Conservation (phyloP, 1,140 invertebrate genomes). For the Batillaria attramentaria region DNA sequence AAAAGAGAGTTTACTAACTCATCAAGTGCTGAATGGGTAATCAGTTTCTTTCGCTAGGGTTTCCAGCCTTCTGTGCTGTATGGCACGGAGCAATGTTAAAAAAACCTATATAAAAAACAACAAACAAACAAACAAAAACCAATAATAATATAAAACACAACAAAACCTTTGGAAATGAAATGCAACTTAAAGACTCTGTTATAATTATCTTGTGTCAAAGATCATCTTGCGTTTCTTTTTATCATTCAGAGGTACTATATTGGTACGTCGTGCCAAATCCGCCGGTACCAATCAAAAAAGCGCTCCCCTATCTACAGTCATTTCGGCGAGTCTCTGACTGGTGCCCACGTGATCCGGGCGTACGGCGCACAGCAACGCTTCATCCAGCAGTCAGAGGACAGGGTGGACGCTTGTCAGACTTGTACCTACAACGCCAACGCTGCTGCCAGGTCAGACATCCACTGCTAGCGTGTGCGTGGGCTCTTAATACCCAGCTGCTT, state of each 20-base stretch:
- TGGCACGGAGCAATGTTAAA: too few species aligned
- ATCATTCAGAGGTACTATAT: constrained; percentile 90
- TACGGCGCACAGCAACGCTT: constrained; percentile 73
- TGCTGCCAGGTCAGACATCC: constrained; percentile 51
- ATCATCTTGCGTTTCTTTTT: background rate
- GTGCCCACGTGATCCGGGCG: constrained; percentile 74
- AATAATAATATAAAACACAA: too few species aligned
- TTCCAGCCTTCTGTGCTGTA: too few species aligned
- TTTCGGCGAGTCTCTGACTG: constrained; percentile 73
- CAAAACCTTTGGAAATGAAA: too few species aligned
- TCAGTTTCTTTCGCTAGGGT: too few species aligned
- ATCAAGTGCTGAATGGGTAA: too few species aligned
- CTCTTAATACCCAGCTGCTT: too few species aligned
- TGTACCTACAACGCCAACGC: constrained; percentile 51
- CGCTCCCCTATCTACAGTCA: constrained; percentile 74
- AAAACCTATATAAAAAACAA: too few species aligned
- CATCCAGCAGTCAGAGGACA: constrained; percentile 67
- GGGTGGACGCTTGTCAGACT: constrained; percentile 58
- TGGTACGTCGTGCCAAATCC: constrained; percentile 77
- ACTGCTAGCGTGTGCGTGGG: too few species aligned
- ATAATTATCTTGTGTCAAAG: background rate
- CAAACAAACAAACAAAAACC: too few species aligned
- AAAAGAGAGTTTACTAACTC: too few species aligned
- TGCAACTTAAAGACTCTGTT: too few species aligned
- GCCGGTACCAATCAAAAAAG: constrained; percentile 70